Percentiles rank a stretch among this genome's conserved stretches.
These are phyloP conservation scores for Verasper variegatus DNA, from an alignment of 2,113 vertebrate species.

Conservation along the genomic window DNA sequence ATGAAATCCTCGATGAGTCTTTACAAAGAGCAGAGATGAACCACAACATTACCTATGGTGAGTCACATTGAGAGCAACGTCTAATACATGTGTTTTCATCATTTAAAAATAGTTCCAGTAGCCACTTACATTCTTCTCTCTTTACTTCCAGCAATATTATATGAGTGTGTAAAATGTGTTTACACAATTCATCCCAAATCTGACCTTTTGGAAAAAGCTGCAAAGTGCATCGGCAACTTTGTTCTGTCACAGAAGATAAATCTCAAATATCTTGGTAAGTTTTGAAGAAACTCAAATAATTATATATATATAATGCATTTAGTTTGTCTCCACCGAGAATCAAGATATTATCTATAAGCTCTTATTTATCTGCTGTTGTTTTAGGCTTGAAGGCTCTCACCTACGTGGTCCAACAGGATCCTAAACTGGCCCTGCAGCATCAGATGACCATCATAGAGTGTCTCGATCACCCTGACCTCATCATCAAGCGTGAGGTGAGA, in stretches of 20 bases:
- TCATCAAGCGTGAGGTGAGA: slow-evolving; percentile 96
- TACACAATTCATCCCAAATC: slow-evolving; percentile 94
- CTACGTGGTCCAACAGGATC: slow-evolving; percentile 95
- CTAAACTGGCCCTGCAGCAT: slow-evolving; percentile 93
- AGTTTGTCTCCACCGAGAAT: not conserved
- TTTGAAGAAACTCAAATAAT: not conserved
- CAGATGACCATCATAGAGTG: slow-evolving; percentile 99
- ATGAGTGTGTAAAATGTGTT: slow-evolving; percentile 95
- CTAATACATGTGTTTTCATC: not conserved
- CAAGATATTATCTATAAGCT: not conserved
- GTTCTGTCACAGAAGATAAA: slow-evolving; percentile 96
- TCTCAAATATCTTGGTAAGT: slow-evolving; percentile 96
- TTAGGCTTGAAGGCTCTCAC: slow-evolving; percentile 94
- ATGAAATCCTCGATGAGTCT: slow-evolving; percentile 96
- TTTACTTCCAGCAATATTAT: slow-evolving; percentile 89
- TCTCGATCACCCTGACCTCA: slow-evolving; percentile 93
- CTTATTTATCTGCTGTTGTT: slow-evolving; percentile 4
- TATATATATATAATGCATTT: not conserved
- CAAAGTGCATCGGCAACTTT: slow-evolving; percentile 97
- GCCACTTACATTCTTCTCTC: not conserved
- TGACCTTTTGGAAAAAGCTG: slow-evolving; percentile 94
- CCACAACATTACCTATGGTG: slow-evolving; percentile 98
- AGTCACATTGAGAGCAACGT: slow-evolving; percentile 25
- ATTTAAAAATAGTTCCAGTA: not conserved
- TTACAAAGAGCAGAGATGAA: slow-evolving; percentile 97